Conservation (phyloP, 2,888 invertebrate genomes). For the Nomada goodeniana region DNA sequence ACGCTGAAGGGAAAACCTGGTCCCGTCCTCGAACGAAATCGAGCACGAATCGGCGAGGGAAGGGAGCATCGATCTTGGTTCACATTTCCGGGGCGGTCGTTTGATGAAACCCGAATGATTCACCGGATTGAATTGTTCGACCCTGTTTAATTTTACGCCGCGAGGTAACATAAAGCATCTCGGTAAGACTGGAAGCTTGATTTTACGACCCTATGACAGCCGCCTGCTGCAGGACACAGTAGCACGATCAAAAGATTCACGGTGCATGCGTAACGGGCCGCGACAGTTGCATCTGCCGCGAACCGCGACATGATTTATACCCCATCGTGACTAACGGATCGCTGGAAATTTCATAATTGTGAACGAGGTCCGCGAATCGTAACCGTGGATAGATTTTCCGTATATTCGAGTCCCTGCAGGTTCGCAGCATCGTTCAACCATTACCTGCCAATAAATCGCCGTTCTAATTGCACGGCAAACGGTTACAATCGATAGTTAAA, state of each 20-base stretch:
- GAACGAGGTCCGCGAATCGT: constrained; percentile 45
- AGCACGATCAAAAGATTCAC: constrained; percentile 29
- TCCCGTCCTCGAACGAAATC: too few relatives aligned
- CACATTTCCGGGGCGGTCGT: too few relatives aligned
- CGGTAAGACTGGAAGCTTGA: neutral
- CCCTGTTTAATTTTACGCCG: neutral
- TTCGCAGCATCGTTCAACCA: neutral
- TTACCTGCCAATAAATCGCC: neutral
- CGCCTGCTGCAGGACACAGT: constrained; percentile 30
- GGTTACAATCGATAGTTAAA: too few relatives aligned
- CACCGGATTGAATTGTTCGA: too few relatives aligned
- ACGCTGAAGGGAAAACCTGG: too few relatives aligned
- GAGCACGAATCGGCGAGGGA: too few relatives aligned
- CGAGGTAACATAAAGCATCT: neutral
- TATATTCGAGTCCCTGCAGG: neutral
- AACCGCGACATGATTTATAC: constrained; percentile 62
- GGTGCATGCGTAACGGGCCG: constrained; percentile 61
- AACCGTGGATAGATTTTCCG: neutral
- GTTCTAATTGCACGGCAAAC: too few relatives aligned
- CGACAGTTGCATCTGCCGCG: constrained; percentile 64
- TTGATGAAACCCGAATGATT: too few relatives aligned
- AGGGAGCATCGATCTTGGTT: too few relatives aligned
- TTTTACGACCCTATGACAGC: constrained; percentile 35
- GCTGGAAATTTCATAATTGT: constrained; percentile 63
- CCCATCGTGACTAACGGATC: constrained; percentile 64